Evolutionary conservation across 2,797 vertebrate species (phyloP), one percentile per base, ranked within the genome.

Genomic region (Eulemur mongoz): DNA sequence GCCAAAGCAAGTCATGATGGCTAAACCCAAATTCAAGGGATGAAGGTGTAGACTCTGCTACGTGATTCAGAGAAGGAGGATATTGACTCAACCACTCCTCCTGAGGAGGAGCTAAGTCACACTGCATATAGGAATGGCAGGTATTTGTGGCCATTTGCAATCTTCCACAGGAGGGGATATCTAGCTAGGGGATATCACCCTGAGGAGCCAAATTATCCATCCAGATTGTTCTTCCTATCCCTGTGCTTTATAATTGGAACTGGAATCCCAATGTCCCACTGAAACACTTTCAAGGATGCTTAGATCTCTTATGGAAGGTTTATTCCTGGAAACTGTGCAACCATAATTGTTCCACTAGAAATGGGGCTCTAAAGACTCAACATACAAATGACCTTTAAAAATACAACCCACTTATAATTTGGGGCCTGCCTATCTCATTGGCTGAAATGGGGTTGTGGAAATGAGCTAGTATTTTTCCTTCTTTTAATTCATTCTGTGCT

Each of bases 221-320:
- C n/a, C 12, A 93, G 43, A 94, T 32, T 91, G 61, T 73, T 69
- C n/a, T 22, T 85, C 23, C n/a, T 65, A 40, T 83, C 13, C 5
- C 12, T 65, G 32, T 76, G 13, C 88, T 95, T 88, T 48, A 20
- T 84, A 50, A n/a, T 38, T 52, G 12, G 23, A 96, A 79, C 10
- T 89, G 43, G 67, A 94, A 89, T 63, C 3, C 13, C 10, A 78
- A 23, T 87, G 83, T 95, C 35, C 4, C 38, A 84, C 2, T 43
- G 45, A 92, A 97, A 96, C 48, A 52, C 52, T 88, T 93, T 87
- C 54, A 90, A 84, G 17, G 35, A 91, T 94, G 40, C n/a, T 80
- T 84, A 52, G n/a, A 78, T 72, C 35, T 35, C n/a, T 94, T 76
- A 38, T 78, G 14, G 88, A 76, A 5, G 30, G 2, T 89, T 95